Percentiles rank a stretch among this genome's conserved stretches.
phyloP scores from a whole-genome alignment of 2,888 invertebrate genomes.

The Agrenia bidenticulata region DNA sequence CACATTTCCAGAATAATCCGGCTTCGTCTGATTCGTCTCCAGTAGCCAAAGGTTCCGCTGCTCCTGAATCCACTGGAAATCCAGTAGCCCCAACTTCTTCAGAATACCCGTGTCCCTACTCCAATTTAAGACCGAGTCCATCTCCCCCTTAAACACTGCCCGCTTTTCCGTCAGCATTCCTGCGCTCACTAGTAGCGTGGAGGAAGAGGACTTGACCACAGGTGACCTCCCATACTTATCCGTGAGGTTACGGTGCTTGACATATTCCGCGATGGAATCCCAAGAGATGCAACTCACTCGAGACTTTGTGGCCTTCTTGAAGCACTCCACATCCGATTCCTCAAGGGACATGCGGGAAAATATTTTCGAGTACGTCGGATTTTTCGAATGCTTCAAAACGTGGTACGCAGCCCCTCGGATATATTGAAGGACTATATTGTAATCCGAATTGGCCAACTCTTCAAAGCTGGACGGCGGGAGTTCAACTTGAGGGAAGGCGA shows the following conservation, averaged over 20 bases:
- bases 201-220: conserved; percentile 36
- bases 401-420: conserved; percentile 44
- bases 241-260: conserved; percentile 40
- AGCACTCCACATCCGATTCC: conserved; percentile 39
- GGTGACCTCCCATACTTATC: conserved; percentile 39
- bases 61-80: conserved; percentile 22
- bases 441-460: conserved; percentile 34
- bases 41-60: conserved; percentile 30
- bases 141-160: conserved; percentile 25
- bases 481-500: conserved; percentile 43
- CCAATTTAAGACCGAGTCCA: conserved; percentile 29
- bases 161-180: conserved; percentile 39
- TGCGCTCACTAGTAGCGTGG: conserved; percentile 35
- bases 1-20: not conserved
- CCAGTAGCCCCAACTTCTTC: conserved; percentile 27
- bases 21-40: conserved; percentile 2
- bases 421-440: conserved; percentile 42
- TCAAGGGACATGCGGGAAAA: conserved; percentile 45
- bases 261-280: conserved; percentile 45
- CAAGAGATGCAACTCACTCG: conserved; percentile 47
- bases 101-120: conserved; percentile 32
- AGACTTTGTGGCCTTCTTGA: conserved; percentile 25
- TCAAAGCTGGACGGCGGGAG: conserved; percentile 41
- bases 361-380: conserved; percentile 44
- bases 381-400: conserved; percentile 42